Evolutionary conservation across 2,888 invertebrate genomes (phyloP).

Genomic region (Eilema caniola): DNA sequence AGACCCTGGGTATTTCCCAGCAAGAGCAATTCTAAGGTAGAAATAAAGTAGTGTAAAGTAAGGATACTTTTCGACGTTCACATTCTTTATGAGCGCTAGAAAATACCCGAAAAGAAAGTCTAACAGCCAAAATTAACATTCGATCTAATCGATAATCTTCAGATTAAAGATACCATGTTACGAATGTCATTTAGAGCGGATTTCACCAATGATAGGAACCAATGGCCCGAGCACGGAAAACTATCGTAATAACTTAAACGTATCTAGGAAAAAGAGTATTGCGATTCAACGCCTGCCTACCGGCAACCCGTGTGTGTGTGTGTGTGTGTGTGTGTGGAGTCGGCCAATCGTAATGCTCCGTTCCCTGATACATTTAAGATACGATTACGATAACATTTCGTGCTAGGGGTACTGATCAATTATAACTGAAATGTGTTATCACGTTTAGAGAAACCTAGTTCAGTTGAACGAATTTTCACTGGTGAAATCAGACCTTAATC

Average conservation of each 20-base stretch:
- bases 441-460: background rate
- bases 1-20: no score
- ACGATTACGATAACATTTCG: no score
- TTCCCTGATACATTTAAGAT: no score
- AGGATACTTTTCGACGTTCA: constrained; percentile 22
- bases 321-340: no score
- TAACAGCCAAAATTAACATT: background rate
- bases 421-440: background rate
- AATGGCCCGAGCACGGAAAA: no score
- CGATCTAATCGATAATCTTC: background rate
- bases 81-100: constrained; percentile 15
- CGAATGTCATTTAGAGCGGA: constrained; percentile 5
- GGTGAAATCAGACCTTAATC: background rate
- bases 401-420: no score
- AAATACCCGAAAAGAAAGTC: constrained; percentile 14
- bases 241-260: no score
- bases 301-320: no score
- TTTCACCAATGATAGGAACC: background rate
- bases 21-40: no score
- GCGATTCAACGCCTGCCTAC: no score
- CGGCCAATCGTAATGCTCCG: no score
- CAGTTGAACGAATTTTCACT: background rate
- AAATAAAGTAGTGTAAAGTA: background rate
- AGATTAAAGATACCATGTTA: background rate
- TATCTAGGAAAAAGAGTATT: no score